phyloP scores from a whole-genome alignment of 2,888 invertebrate species.

The Tolmerus cingulatus region DNA sequence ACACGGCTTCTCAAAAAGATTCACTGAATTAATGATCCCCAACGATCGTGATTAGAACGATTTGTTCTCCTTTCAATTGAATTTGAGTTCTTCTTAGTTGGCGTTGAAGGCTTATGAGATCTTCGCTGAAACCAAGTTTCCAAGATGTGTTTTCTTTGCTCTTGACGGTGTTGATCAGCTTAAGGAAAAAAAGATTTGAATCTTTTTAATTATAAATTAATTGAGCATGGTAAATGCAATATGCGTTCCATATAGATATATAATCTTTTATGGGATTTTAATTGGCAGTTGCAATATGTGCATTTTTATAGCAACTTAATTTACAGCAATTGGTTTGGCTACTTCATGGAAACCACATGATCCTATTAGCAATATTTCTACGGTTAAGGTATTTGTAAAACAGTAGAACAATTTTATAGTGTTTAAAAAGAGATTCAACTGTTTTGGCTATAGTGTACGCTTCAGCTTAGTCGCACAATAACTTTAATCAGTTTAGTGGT shows the following conservation, averaged over 20 bases:
- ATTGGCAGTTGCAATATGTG: not conserved
- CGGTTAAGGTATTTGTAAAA: not conserved
- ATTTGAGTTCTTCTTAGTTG: not conserved
- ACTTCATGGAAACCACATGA: not conserved
- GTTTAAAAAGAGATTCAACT: no score
- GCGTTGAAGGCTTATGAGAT: conserved; percentile 3
- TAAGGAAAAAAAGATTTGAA: not conserved
- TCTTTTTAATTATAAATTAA: not conserved
- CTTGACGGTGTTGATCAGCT: not conserved
- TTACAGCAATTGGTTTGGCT: not conserved
- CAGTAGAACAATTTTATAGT: no score
- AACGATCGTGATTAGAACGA: conserved; percentile 11
- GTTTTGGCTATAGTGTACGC: no score
- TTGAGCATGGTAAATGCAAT: not conserved
- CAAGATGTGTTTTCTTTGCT: not conserved
- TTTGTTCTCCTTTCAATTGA: conserved; percentile 17
- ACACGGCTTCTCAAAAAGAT: not conserved
- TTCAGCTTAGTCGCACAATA: no score
- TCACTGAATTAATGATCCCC: conserved; percentile 15
- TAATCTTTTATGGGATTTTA: not conserved
- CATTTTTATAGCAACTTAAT: not conserved
- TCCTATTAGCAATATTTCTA: not conserved
- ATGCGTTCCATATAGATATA: not conserved
- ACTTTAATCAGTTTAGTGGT: no score
- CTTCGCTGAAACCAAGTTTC: not conserved